These are phyloP conservation scores for Drosophila repleta DNA, from an alignment of 1,140 invertebrate genomes.

Conservation along the genomic window DNA sequence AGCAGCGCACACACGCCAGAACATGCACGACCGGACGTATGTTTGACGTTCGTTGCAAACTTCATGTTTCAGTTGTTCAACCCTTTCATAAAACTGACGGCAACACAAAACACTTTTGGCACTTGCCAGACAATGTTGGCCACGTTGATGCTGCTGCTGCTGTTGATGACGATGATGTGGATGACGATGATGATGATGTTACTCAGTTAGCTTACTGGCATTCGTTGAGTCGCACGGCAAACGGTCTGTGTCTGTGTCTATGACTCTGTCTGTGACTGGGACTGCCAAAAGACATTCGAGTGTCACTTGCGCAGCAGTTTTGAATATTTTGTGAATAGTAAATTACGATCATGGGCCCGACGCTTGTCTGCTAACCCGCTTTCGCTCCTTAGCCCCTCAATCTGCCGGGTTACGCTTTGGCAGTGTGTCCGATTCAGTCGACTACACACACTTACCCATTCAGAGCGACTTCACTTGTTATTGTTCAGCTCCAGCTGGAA, in stretches of 20 bases:
- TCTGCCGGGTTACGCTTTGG: too few relatives aligned
- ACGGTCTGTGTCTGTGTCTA: slow-evolving; percentile 8
- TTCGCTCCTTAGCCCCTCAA: not conserved
- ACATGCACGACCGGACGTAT: not conserved
- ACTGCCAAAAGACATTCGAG: slow-evolving; percentile 77
- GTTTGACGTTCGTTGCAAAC: slow-evolving; percentile 3
- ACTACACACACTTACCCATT: slow-evolving; percentile 40
- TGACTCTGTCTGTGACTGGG: slow-evolving; percentile 42
- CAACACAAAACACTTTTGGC: slow-evolving; percentile 67
- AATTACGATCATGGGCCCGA: slow-evolving; percentile 66
- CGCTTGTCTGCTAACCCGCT: not conserved
- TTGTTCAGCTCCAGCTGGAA: slow-evolving; percentile 33
- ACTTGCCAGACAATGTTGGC: slow-evolving; percentile 59
- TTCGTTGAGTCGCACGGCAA: slow-evolving; percentile 1
- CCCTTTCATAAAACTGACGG: slow-evolving; percentile 24
- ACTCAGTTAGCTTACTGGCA: slow-evolving; percentile 15
- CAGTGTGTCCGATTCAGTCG: not conserved
- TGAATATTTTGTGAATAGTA: slow-evolving; percentile 80
- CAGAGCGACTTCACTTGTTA: slow-evolving; percentile 36
- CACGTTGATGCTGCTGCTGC: slow-evolving; percentile 21
- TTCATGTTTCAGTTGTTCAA: slow-evolving; percentile 5
- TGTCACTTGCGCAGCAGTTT: slow-evolving; percentile 79
- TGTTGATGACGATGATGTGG: not conserved
- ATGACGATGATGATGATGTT: slow-evolving; percentile 33
- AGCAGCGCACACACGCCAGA: not conserved